Conservation (phyloP, 2,888 invertebrate species). For the Prosapia bicincta region DNA sequence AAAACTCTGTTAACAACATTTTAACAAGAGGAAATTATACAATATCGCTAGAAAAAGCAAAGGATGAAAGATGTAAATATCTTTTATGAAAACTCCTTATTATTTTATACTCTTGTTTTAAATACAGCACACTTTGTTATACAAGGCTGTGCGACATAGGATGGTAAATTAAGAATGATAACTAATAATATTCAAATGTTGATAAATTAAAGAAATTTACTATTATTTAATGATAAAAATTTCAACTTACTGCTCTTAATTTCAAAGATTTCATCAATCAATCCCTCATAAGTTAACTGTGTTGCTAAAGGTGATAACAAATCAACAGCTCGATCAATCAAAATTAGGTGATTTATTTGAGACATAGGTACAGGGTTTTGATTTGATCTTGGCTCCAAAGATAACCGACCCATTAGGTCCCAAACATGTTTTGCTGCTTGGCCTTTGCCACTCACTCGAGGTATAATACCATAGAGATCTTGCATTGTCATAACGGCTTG, state of each 20-base stretch:
- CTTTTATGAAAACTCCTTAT: no score
- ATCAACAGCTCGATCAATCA: conserved; percentile 90
- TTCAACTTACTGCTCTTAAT: conserved; percentile 62
- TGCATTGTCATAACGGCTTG: conserved; percentile 83
- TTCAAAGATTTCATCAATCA: conserved; percentile 93
- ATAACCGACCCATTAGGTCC: conserved; percentile 75
- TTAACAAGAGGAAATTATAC: no score
- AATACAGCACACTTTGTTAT: no score
- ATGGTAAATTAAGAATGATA: neutral
- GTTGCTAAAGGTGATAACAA: conserved; percentile 88
- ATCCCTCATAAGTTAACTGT: conserved; percentile 95
- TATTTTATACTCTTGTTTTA: no score
- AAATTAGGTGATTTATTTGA: conserved; percentile 83
- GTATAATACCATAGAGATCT: conserved; percentile 83
- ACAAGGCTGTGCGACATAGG: neutral
- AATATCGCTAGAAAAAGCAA: no score
- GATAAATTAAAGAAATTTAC: neutral
- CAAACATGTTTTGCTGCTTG: conserved; percentile 83
- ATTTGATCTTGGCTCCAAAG: conserved; percentile 51
- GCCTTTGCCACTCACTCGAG: conserved; percentile 87
- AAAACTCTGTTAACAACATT: no score
- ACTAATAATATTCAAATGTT: neutral
- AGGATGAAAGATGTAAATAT: no score
- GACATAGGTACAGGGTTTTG: conserved; percentile 44
- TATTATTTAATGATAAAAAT: neutral